These are phyloP conservation scores for Hyaena hyaena DNA, from an alignment of 2,113 vertebrate genomes.

Conservation along the genomic window DNA sequence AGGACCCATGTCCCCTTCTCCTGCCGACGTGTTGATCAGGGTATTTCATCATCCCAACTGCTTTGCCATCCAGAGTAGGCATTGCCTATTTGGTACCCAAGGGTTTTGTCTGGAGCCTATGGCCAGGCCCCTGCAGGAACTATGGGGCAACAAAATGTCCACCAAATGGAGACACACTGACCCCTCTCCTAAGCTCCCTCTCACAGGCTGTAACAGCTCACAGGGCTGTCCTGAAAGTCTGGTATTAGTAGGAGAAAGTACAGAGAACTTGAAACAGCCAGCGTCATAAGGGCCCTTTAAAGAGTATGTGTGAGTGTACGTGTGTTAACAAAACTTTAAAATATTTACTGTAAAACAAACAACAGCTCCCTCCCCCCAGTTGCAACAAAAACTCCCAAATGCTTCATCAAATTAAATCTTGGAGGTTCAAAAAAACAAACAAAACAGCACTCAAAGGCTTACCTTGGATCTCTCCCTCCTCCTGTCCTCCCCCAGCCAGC, in stretches of 20 bases:
- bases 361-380: no score
- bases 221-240: neutral
- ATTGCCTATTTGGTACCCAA: neutral
- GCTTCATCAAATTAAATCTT: neutral
- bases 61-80: no score
- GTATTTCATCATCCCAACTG: neutral
- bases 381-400: neutral
- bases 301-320: neutral
- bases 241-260: neutral
- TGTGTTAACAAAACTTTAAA: neutral
- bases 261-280: neutral
- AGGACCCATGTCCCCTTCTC: neutral
- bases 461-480: neutral
- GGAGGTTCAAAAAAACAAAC: neutral
- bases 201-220: neutral
- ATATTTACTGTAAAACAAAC: neutral
- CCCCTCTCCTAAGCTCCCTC: no score
- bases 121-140: neutral
- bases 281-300: neutral
- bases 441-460: neutral
- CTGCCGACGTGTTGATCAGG: rapidly evolving
- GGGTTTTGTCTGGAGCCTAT: neutral
- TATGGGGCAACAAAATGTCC: neutral
- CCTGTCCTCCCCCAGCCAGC: neutral
- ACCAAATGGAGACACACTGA: neutral